Percentiles rank a stretch among this genome's conserved stretches.
These are phyloP conservation scores for Rhinella marina DNA, from an alignment of 2,797 vertebrate species.

Conservation along the genomic window DNA sequence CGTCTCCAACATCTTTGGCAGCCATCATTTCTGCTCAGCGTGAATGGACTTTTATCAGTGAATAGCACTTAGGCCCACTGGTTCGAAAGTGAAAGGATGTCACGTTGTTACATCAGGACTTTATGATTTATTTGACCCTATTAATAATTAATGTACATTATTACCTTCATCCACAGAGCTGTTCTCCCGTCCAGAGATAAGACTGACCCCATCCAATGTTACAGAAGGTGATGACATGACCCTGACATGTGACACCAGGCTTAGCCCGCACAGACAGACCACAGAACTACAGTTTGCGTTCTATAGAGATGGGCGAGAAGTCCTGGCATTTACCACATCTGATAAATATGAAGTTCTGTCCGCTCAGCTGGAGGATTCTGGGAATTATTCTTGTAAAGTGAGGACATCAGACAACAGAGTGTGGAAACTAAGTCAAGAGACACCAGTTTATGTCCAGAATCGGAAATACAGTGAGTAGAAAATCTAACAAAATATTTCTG, in stretches of 20 bases:
- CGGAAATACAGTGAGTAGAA: neutral
- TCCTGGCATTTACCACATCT: neutral
- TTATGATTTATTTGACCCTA: neutral
- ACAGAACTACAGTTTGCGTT: slow-evolving; percentile 19
- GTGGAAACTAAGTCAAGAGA: neutral
- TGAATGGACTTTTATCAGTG: no score
- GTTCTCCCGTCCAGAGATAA: neutral
- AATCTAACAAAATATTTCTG: no score
- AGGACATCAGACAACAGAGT: neutral
- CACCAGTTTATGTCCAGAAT: neutral
- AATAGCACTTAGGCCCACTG: no score
- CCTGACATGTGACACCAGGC: neutral
- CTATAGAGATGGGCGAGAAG: neutral
- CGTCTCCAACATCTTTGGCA: no score
- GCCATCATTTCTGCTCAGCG: no score
- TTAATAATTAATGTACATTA: neutral
- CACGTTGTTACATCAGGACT: no score
- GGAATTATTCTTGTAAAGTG: neutral
- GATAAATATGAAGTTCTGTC: neutral
- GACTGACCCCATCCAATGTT: neutral
- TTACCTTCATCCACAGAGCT: neutral
- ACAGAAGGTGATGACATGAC: no score
- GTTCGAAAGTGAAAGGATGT: no score
- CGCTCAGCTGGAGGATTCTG: neutral
- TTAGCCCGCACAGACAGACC: neutral